Base-by-base conservation (phyloP, 1,140 invertebrate species). In the Drosophila setifemur region DNA sequence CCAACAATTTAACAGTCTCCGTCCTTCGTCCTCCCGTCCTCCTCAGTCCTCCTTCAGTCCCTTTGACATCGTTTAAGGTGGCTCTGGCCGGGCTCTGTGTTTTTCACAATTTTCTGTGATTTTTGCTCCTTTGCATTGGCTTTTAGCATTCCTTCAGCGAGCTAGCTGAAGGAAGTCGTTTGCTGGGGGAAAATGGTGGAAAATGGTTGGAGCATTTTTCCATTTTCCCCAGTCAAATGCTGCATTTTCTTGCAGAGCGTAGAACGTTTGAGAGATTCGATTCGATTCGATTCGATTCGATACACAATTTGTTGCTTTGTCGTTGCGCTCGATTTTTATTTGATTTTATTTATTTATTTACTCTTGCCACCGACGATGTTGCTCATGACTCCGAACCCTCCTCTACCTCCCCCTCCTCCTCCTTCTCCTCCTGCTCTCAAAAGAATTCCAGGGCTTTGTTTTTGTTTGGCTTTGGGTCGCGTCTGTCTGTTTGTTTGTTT, bases 271-370 rank as follows among this genome's bases (percentile, higher is more conserved):
- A 37, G 33, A 8, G 12, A n/a, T n/a, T n/a, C n/a, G n/a, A n/a
- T n/a, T n/a, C n/a, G 33, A 14, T 28, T 26, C 23, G 6, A 2
- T 14, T 44, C 11, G 12, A n/a, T 25, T 8, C 11, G 21, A n/a
- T n/a, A n/a, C n/a, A n/a, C n/a, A n/a, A n/a, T n/a, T n/a, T 19
- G 7, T n/a, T 12, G 11, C 48, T 11, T 7, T 50, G 12, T 37
- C 12, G 12, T 14, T 45, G 16, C n/a, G 23, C 33, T 14, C 55
- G 43, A 63, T 29, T 64, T 63, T 63, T 61, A 64, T 64, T 64
- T 48, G 55, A 48, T 64, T 64, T 63, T 64, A 47, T 61, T 47
- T 64, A 49, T 64, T 64, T 64, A 49, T 64, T 63, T 66, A 64
- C 25, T 64, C 14, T 26, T 29, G 61, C 60, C 57, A 29, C 60